Evolutionary conservation across 2,888 invertebrate genomes (phyloP), one percentile per base, ranked within the genome.

Genomic region (Xestobium rufovillosum): DNA sequence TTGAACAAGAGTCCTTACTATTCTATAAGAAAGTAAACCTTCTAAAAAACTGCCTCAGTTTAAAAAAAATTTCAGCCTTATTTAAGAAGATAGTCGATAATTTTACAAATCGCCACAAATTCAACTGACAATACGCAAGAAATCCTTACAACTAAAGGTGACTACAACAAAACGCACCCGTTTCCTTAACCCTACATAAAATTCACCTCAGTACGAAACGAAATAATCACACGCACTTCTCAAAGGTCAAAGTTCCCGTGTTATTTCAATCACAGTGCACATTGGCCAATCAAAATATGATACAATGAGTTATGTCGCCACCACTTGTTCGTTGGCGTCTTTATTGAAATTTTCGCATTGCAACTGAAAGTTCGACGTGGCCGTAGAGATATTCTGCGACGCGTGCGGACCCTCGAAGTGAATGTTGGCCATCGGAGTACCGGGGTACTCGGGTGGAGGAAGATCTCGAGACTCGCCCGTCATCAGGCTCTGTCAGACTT

Each of bases 401-500:
- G 14, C 43, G 26, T 44, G 47, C 23, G 51, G 55, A 34, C 55
- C 56, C 41, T 53, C 55, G 47, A 57, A 53, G 26, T 53, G 57
- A 37, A 56, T 52, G 48, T 51, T 51, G 47, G 51, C 56, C 55
- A 57, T 53, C 30, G 63, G 65, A 40, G 57, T 58, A 43, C 64
- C 65, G 37, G 66, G 65, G 47, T 66, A 66, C 37, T 66, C 65
- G 32, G 66, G 65, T 19, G 65, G 66, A 36, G 65, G 66, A 12
- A 65, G 63, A 41, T 60, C 57, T 38, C 63, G 52, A 25, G 51
- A 39, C 41, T 53, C 52, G 45, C 51, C 52, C 47, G 51, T 50
- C 43, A 51, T 52, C 43, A 52, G 58, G 48, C 61, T 57, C 56
- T 67, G 72, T 76, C 74, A 76, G 65, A 75, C 81, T 68, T 83